These are phyloP conservation scores for Tragelaphus strepsiceros DNA, from an alignment of 2,113 vertebrate species.

Conservation along the genomic window DNA sequence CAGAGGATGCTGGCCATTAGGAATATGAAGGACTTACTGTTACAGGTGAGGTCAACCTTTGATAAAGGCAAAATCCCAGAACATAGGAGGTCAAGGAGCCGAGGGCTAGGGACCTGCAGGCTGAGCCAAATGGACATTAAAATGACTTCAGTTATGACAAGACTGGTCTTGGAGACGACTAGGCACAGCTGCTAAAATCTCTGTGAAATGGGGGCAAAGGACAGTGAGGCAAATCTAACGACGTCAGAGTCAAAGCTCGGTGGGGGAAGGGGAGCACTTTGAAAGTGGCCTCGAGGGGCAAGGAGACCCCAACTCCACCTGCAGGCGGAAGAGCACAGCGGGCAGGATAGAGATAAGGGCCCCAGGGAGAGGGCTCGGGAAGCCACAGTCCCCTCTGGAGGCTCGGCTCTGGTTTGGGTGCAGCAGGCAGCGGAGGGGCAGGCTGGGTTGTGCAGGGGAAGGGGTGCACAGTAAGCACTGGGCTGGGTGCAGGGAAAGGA, in stretches of 20 bases:
- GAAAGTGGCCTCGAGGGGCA: not conserved
- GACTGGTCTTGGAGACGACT: not conserved
- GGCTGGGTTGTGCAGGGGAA: not conserved
- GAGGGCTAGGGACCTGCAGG: not conserved
- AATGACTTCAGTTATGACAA: not conserved
- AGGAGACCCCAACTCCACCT: not conserved
- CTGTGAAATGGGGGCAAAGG: not conserved
- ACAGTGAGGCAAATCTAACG: not conserved
- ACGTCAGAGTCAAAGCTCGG: not conserved
- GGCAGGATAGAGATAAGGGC: not conserved
- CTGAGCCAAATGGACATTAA: not conserved
- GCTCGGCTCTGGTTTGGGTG: not conserved
- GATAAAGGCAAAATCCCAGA: not conserved
- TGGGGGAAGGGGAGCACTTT: not conserved
- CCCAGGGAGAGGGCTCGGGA: not conserved
- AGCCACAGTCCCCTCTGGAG: not conserved
- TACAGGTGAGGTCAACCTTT: not conserved
- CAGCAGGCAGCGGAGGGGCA: not conserved
- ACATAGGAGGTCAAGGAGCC: not conserved
- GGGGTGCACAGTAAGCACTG: not conserved
- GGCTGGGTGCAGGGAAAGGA: not conserved
- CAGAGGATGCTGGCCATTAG: not conserved
- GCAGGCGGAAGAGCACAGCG: not conserved
- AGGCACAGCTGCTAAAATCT: not conserved
- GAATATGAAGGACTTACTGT: not conserved